Evolutionary conservation across 1,140 invertebrate genomes (phyloP).

Genomic region (Aphaenogaster floridana): DNA sequence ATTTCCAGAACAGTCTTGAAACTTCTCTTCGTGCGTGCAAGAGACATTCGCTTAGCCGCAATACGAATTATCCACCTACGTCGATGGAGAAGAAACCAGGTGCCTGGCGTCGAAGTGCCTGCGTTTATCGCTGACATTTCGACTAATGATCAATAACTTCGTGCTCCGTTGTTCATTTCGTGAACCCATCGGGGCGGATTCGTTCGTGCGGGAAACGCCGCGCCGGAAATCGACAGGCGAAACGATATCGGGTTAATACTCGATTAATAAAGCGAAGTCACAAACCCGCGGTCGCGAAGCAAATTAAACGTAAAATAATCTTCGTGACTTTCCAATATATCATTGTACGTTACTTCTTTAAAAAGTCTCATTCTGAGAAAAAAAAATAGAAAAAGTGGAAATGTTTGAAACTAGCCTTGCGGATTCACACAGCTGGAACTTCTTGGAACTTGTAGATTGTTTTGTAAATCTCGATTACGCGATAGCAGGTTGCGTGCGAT

Average conservation of each 20-base stretch:
- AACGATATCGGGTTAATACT: constrained; percentile 3
- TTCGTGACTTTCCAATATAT: background rate
- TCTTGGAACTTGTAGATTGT: background rate
- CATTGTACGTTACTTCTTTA: background rate
- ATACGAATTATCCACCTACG: constrained; percentile 49
- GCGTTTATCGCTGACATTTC: constrained; percentile 63
- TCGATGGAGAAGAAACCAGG: constrained; percentile 54
- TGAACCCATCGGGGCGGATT: background rate
- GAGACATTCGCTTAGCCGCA: constrained; percentile 19
- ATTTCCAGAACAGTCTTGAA: background rate
- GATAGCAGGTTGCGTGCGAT: background rate
- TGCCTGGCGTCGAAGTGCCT: constrained; percentile 49
- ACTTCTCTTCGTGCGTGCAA: background rate
- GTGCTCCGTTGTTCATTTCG: constrained; percentile 42
- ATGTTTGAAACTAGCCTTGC: background rate
- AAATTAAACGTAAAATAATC: constrained; percentile 41
- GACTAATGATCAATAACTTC: constrained; percentile 60
- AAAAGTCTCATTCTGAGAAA: background rate
- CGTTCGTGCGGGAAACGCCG: constrained; percentile 29
- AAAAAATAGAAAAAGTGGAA: background rate
- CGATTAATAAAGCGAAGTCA: constrained; percentile 29
- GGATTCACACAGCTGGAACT: background rate
- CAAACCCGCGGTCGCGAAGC: background rate
- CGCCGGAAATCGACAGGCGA: constrained; percentile 58
- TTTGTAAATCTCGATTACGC: constrained; percentile 20